These are phyloP conservation scores for Rhadina sibilatrix DNA, from an alignment of 2,113 vertebrate genomes.

Conservation along the genomic window DNA sequence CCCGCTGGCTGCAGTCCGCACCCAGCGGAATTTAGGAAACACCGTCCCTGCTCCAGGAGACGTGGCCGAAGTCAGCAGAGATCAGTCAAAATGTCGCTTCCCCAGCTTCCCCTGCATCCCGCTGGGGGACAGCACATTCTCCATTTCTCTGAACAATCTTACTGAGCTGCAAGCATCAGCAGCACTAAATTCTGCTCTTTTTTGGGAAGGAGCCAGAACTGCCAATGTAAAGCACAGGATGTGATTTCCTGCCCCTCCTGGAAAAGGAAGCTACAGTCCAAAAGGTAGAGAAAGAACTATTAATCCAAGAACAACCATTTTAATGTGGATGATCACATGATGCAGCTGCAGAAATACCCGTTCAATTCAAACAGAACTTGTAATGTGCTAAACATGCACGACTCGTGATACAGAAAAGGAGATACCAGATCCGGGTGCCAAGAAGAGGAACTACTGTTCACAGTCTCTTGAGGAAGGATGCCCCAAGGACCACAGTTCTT, in stretches of 20 bases:
- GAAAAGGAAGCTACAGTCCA: constrained; percentile 44
- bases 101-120: background rate
- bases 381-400: background rate
- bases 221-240: constrained; percentile 26
- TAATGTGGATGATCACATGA: constrained; percentile 20
- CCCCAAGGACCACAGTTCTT: background rate
- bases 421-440: background rate
- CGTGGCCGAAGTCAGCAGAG: background rate
- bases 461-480: background rate
- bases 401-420: background rate
- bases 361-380: constrained; percentile 32
- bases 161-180: background rate
- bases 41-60: background rate
- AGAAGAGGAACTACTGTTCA: constrained; percentile 1
- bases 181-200: background rate
- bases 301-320: constrained; percentile 54
- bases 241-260: constrained; percentile 49
- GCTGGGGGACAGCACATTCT: background rate
- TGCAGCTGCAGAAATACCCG: constrained; percentile 6
- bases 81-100: background rate
- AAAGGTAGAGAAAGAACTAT: constrained; percentile 53
- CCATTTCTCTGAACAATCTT: background rate
- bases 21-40: background rate
- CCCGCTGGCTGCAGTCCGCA: background rate
- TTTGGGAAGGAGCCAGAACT: constrained; percentile 42